phyloP scores from a whole-genome alignment of 2,113 vertebrate genomes.

The Mohoua ochrocephala region DNA sequence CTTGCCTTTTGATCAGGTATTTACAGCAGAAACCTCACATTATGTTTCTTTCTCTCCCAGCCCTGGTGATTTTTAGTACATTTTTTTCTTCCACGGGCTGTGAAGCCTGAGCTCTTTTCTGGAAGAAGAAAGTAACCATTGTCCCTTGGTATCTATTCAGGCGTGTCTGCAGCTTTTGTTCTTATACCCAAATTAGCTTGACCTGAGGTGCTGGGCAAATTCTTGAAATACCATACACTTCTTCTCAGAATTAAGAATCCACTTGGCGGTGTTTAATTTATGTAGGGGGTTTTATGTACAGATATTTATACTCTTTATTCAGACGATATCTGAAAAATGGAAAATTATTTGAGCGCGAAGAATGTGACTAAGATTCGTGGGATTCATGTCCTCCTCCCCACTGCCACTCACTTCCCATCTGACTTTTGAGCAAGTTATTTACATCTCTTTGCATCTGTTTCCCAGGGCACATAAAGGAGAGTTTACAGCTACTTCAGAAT shows the following conservation, averaged over 20 bases:
- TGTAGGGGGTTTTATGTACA: neutral
- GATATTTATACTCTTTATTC: neutral
- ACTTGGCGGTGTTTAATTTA: neutral
- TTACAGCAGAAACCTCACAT: neutral
- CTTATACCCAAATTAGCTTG: neutral
- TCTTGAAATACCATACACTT: neutral
- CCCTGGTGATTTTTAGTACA: slow-evolving; percentile 23
- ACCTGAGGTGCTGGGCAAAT: neutral
- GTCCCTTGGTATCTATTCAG: slow-evolving; percentile 2
- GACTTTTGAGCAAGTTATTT: neutral
- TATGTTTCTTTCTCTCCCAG: slow-evolving; percentile 16
- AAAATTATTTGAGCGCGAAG: neutral
- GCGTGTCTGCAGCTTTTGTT: neutral
- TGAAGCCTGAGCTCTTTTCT: slow-evolving; percentile 15
- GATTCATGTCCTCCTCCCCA: neutral
- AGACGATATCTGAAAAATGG: neutral
- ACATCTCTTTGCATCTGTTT: neutral
- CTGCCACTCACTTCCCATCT: neutral
- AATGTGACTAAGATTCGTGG: neutral
- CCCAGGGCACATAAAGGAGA: neutral
- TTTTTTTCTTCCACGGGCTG: neutral
- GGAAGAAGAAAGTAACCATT: neutral
- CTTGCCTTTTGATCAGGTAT: slow-evolving; percentile 9
- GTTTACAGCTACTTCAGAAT: neutral
- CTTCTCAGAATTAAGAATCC: neutral